Evolutionary conservation across 1,140 invertebrate species (phyloP), one percentile per base, ranked within the genome.

Genomic region (Lepidurus couesii): DNA sequence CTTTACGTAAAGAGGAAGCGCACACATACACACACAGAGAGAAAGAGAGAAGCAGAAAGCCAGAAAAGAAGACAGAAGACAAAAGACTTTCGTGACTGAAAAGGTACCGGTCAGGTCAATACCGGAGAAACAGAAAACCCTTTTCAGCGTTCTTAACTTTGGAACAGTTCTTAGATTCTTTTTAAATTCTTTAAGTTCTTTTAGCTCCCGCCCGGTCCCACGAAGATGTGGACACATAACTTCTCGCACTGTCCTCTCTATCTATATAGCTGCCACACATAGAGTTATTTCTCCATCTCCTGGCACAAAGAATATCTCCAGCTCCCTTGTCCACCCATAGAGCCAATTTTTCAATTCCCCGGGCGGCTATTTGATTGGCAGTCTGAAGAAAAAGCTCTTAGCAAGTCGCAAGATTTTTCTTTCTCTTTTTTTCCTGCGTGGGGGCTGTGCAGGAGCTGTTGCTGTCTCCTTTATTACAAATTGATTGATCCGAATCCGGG

Each of bases 291-390:
- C 13, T 7, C 21, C 53, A 7, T 1, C 53, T 13, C 16, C 45
- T 13, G 53, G 16, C 16, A 7, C 7, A 65, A n/a, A 16, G 53
- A 34, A 34, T 34, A 65, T 65, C 53, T 21, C 16, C 6, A 65
- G 53, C 53, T 21, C 53, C 53, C 16, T n/a, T 65, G 53, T 65
- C 53, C 53, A 65, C 53, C 53, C 53, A 65, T 65, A 65, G 53
- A 65, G 53, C 53, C 53, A 65, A 65, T 65, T n/a, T 65, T 65
- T 65, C 53, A 65, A 65, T 65, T 65, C 53, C 53, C 53, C 8
- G 53, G 53, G 53, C 53, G 13, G 53, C 53, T 65, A 16, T 65
- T 65, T 65, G 53, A 65, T 65, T 65, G 53, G 53, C 53, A 13
- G 9, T 65, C 53, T 9, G 53, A 65, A 21, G 13, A 65, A 16